These are phyloP conservation scores for Spinus pinus DNA, from an alignment of 2,797 vertebrate genomes.

Conservation along the genomic window DNA sequence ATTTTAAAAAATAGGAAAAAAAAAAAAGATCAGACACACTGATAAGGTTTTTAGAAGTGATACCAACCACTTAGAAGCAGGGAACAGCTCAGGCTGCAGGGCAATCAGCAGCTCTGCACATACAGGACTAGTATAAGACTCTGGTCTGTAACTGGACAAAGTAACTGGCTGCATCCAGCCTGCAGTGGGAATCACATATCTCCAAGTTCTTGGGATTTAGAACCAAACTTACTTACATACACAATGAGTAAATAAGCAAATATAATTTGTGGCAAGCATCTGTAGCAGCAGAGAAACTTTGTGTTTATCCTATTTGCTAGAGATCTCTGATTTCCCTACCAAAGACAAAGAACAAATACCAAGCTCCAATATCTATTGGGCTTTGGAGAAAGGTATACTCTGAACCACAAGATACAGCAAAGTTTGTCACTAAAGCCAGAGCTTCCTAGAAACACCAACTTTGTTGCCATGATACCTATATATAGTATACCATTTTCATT, in stretches of 20 bases:
- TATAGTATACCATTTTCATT: not conserved
- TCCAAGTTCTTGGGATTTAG: not conserved
- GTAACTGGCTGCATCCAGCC: constrained; percentile 23
- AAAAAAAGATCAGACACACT: not conserved
- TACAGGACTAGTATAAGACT: constrained; percentile 65
- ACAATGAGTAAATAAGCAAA: not conserved
- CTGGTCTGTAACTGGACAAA: constrained; percentile 77
- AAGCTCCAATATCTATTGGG: not conserved
- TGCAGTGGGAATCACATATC: not conserved
- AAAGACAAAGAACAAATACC: not conserved
- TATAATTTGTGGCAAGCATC: not conserved
- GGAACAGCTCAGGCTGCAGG: constrained; percentile 77
- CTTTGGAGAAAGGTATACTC: not conserved
- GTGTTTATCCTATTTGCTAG: not conserved
- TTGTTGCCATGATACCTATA: not conserved
- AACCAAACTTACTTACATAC: not conserved
- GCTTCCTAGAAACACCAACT: not conserved
- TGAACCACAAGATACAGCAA: not conserved
- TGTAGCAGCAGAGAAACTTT: not conserved
- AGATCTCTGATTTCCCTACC: not conserved
- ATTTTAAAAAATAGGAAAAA: not conserved
- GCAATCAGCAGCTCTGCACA: constrained; percentile 73
- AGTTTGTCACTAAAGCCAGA: not conserved
- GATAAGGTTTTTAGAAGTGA: constrained; percentile 62
- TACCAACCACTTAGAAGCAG: constrained; percentile 49